These are phyloP conservation scores for Microcebus ravelobensis DNA, from an alignment of 2,113 vertebrate genomes.

Conservation along the genomic window DNA sequence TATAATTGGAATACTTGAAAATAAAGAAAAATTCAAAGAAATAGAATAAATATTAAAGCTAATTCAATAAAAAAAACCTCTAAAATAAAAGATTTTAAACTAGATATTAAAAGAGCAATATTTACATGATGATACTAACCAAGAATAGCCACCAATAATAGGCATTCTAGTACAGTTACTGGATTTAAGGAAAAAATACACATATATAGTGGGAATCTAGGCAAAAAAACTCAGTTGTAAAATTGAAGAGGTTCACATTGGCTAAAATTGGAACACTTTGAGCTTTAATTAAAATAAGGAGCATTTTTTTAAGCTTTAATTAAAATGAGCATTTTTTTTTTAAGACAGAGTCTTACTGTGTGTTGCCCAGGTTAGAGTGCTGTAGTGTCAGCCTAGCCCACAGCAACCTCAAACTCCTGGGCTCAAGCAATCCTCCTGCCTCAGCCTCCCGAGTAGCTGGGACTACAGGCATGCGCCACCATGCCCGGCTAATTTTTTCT, in stretches of 20 bases:
- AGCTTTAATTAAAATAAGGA: not conserved
- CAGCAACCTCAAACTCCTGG: too few species aligned
- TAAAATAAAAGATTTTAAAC: not conserved
- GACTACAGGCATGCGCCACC: too few species aligned
- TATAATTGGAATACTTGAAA: not conserved
- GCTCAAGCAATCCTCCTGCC: too few species aligned
- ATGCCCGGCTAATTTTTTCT: too few species aligned
- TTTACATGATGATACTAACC: not conserved
- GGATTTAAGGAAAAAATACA: not conserved
- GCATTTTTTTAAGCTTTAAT: not conserved
- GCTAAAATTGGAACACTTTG: not conserved
- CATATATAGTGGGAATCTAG: not conserved
- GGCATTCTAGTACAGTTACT: not conserved
- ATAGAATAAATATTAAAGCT: not conserved
- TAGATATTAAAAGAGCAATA: not conserved
- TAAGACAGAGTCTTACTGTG: too few species aligned
- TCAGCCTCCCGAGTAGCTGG: too few species aligned
- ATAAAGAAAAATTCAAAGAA: not conserved
- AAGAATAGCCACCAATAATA: not conserved
- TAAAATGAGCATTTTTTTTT: not conserved
- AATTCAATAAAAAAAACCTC: not conserved
- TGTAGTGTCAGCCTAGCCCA: too few species aligned
- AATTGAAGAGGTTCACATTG: not conserved
- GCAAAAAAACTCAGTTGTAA: not conserved
- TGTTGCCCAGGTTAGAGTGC: too few species aligned